Evolutionary conservation across 2,113 vertebrate species (phyloP).

Genomic region (Psittacara wagleri): DNA sequence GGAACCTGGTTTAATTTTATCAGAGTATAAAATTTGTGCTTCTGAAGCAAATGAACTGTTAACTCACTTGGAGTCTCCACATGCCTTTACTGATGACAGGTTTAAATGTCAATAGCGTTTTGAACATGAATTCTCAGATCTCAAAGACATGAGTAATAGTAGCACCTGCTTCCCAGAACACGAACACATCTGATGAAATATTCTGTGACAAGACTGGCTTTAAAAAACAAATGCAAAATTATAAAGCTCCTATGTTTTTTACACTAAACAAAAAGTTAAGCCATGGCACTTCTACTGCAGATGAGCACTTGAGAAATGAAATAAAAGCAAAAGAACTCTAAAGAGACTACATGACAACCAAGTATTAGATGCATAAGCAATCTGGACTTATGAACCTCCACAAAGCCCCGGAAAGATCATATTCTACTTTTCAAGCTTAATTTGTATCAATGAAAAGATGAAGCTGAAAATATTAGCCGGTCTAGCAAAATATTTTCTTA

Average conservation of each 20-base stretch:
- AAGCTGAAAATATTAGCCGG: conserved; percentile 51
- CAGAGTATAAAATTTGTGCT: background rate
- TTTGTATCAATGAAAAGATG: conserved; percentile 49
- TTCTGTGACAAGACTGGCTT: background rate
- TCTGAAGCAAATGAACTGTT: background rate
- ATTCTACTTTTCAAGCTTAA: conserved; percentile 32
- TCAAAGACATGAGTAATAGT: conserved; percentile 12
- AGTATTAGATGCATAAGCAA: conserved; percentile 40
- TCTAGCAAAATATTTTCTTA: conserved; percentile 79
- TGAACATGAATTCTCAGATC: background rate
- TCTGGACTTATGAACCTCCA: conserved; percentile 16
- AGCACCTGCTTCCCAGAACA: conserved; percentile 51
- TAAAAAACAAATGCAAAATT: background rate
- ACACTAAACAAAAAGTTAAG: conserved; percentile 46
- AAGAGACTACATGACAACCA: conserved; percentile 31
- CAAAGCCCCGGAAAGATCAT: conserved; percentile 23
- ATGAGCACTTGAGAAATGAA: conserved; percentile 46
- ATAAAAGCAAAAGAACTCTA: conserved; percentile 22
- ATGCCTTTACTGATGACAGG: background rate
- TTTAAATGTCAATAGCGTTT: background rate
- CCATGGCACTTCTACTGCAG: conserved; percentile 43
- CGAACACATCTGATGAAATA: conserved; percentile 34
- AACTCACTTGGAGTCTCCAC: background rate
- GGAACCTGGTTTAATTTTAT: background rate
- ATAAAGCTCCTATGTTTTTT: background rate